phyloP scores from a whole-genome alignment of 64 coral and sea anemone species.

The Montipora capricornis region DNA sequence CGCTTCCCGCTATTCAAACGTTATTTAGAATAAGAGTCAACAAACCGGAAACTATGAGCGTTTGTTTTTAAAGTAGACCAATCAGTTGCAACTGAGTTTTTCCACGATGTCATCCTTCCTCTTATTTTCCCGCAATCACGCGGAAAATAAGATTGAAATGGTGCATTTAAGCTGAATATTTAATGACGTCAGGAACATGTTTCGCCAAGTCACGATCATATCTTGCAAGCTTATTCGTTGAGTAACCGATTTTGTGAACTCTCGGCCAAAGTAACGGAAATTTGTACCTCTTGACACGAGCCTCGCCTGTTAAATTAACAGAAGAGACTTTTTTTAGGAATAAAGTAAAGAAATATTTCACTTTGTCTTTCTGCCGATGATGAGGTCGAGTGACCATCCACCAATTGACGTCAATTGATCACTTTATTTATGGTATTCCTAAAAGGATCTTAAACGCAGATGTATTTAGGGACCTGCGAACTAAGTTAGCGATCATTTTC shows the following conservation, averaged over 20 bases:
- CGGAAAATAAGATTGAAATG: constrained; percentile 13
- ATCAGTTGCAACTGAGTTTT: neutral
- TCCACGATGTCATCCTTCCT: neutral
- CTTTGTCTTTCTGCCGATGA: neutral
- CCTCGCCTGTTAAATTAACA: neutral
- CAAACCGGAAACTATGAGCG: neutral
- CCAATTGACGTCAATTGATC: neutral
- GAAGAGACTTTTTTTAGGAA: neutral
- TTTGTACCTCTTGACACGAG: neutral
- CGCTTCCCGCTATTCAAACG: neutral
- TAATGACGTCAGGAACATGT: neutral
- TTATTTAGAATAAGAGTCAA: neutral
- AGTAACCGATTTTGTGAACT: neutral
- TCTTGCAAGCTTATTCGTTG: neutral
- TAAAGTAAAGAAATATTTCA: neutral
- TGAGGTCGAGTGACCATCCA: neutral
- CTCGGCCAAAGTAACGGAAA: neutral
- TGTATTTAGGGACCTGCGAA: neutral
- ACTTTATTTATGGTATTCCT: neutral
- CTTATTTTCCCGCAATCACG: neutral
- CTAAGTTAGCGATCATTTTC: neutral
- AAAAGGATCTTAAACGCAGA: neutral
- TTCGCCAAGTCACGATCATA: neutral
- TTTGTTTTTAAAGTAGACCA: neutral
- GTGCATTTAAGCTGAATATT: neutral